Conservation (phyloP, 92 coral and sea anemone species). For the Umimayanthus kanabou region DNA sequence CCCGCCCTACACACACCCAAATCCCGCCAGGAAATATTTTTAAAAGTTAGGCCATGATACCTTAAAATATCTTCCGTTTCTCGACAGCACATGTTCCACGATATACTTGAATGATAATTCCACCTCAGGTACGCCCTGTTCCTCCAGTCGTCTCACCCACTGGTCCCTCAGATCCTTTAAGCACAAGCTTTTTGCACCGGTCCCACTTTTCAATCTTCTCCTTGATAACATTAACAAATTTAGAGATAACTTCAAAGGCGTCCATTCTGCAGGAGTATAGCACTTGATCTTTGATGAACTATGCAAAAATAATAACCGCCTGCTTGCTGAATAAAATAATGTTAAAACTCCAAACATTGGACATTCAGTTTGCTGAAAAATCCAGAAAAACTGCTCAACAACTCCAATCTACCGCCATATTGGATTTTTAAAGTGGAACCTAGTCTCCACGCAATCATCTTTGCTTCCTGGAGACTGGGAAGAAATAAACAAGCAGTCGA, state of each 20-base stretch:
- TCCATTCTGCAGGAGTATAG: background rate
- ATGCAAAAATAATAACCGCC: background rate
- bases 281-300: background rate
- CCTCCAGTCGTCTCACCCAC: slow-evolving; percentile 54
- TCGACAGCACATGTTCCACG: slow-evolving; percentile 58
- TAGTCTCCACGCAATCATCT: slow-evolving; percentile 12
- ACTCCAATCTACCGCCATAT: background rate
- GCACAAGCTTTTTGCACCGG: background rate
- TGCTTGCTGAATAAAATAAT: background rate
- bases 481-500: slow-evolving; percentile 2
- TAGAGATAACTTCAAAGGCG: background rate
- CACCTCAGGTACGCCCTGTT: slow-evolving; percentile 60
- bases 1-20: too few species aligned
- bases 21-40: too few species aligned
- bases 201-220: background rate
- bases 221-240: background rate
- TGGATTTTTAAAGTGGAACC: background rate
- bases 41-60: background rate
- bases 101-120: slow-evolving; percentile 67
- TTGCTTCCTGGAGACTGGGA: background rate
- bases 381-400: background rate
- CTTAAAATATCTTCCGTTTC: slow-evolving; percentile 33
- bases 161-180: slow-evolving; percentile 23
- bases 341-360: slow-evolving; percentile 9
- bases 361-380: background rate